phyloP scores from a whole-genome alignment of 2,113 vertebrate genomes.

The Thalassarche chlororhynchos region DNA sequence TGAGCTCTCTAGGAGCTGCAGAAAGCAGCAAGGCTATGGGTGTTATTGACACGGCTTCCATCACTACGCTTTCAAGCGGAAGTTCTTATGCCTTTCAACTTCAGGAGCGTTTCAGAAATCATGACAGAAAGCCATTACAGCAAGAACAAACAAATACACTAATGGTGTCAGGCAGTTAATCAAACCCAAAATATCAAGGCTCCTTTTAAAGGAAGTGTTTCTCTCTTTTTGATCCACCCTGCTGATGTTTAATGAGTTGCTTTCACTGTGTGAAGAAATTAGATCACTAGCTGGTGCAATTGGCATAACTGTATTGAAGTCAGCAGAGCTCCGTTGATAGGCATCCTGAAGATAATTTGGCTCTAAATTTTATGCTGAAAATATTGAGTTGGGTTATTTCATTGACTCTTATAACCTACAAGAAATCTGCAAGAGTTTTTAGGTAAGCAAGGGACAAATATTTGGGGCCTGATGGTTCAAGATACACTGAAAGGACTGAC shows the following conservation, averaged over 20 bases:
- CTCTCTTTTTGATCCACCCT: not conserved
- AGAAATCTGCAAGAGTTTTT: not conserved
- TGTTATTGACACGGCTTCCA: constrained; percentile 23
- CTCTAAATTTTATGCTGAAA: not conserved
- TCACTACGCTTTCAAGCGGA: constrained; percentile 33
- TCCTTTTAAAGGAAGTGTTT: not conserved
- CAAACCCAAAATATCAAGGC: not conserved
- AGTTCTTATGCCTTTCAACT: not conserved
- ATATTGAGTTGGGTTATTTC: not conserved
- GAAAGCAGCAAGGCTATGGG: not conserved
- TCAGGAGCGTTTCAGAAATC: not conserved
- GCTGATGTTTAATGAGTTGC: not conserved
- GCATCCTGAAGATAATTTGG: not conserved
- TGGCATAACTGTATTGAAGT: not conserved
- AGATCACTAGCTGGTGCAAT: not conserved
- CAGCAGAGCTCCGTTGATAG: not conserved
- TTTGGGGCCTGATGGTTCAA: not conserved
- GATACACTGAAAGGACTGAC: not conserved
- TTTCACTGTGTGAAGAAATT: not conserved
- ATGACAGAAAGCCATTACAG: constrained; percentile 4
- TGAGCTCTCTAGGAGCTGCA: not conserved
- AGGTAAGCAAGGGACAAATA: not conserved
- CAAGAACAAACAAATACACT: constrained; percentile 12
- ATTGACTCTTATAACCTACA: not conserved
- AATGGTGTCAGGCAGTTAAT: not conserved